Evolutionary conservation across 1,140 invertebrate genomes (phyloP), one percentile per base, ranked within the genome.

Genomic region (Trissolcus basalis): DNA sequence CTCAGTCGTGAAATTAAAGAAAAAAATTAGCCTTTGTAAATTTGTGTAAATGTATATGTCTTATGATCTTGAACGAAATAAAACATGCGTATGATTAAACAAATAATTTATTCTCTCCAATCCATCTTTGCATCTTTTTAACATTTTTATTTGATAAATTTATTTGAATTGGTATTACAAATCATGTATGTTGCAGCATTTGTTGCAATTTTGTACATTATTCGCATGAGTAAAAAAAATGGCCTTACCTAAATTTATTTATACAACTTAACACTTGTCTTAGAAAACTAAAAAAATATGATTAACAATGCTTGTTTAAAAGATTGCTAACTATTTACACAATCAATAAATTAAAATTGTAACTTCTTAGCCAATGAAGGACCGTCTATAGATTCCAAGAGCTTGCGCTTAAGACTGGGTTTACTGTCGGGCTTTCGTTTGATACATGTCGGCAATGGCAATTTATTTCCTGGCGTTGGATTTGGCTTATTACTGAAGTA

Each of bases 401-500:
- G 83, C 86, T 95, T 95, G 68, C 94, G 90, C 82, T 95, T 95
- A 12, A 94, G 86, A 61, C 91, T 93, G n/a, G 91, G 92, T 73
- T 91, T 93, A 54, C 93, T 91, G 41, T 89, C 83, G 49, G 91
- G 90, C 56, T 90, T 84, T 76, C 88, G 89, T 70, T 89, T 91
- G 49, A 93, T 90, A 49, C 88, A 90, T 14, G 88, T 89, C 4
- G 95, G 95, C 80, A 96, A 89, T 0, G 97, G 97, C 61, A 98
- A 85, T 83, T 94, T 93, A 11, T 90, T 83, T 11, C 94, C 94
- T 12, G 93, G 89, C 0, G 96, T 95, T 4, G 97, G 96, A 27
- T 93, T 90, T n/a, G 96, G 97, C 87, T 96, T 95, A 83, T 96
- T 97, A 58, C 92, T 94, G 83, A 95, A 97, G 82, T 95, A 97